These are phyloP conservation scores for Typhlichthys subterraneus DNA, from an alignment of 2,797 vertebrate species.

Conservation along the genomic window DNA sequence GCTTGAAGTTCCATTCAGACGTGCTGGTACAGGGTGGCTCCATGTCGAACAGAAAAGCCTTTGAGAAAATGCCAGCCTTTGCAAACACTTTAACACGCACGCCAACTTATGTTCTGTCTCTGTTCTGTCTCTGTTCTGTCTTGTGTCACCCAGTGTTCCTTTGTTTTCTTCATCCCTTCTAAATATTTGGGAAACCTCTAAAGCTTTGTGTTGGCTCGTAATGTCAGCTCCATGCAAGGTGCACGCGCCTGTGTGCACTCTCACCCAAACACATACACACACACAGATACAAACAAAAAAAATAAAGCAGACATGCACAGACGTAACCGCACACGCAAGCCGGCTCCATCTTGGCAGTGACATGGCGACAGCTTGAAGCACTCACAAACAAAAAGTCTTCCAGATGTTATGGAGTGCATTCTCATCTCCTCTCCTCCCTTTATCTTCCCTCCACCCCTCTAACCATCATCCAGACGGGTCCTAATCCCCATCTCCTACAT, in stretches of 20 bases:
- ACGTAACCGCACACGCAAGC: constrained; percentile 18
- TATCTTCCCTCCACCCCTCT: constrained; percentile 42
- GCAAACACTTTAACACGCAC: constrained; percentile 60
- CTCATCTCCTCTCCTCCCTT: constrained; percentile 30
- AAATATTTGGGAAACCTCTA: constrained; percentile 75
- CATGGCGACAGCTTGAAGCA: constrained; percentile 41
- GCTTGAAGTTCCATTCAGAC: constrained; percentile 49
- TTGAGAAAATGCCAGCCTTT: constrained; percentile 76
- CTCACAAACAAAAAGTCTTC: constrained; percentile 68
- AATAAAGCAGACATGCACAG: constrained; percentile 19
- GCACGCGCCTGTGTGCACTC: constrained; percentile 1
- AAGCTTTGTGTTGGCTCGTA: constrained; percentile 45
- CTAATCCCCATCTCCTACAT: constrained; percentile 12
- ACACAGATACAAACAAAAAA: constrained; percentile 13
- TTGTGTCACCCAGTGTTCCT: constrained; percentile 15
- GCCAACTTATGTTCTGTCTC: constrained; percentile 52
- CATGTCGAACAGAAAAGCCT: constrained; percentile 72
- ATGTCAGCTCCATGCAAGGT: constrained; percentile 45
- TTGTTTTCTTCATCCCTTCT: constrained; percentile 54
- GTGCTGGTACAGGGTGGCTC: constrained; percentile 43
- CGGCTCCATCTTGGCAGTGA: constrained; percentile 37
- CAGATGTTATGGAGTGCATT: constrained; percentile 57
- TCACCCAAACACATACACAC: constrained; percentile 8
- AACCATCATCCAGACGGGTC: constrained; percentile 31
- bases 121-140: constrained; percentile 40